Evolutionary conservation across 2,797 vertebrate genomes (phyloP), one percentile per base, ranked within the genome.

Genomic region (Paguma larvata): DNA sequence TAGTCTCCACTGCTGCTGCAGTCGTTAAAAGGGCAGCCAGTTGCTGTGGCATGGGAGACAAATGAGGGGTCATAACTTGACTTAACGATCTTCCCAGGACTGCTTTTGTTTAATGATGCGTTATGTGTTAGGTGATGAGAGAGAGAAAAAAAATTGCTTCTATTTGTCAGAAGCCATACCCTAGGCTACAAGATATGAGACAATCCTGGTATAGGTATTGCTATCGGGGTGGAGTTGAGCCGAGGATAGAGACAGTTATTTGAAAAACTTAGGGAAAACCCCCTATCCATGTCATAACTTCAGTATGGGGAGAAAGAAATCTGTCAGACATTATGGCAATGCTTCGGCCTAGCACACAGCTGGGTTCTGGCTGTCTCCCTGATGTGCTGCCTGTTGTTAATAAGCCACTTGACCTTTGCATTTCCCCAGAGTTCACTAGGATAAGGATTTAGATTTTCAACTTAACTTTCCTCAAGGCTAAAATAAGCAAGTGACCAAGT

Each of bases 401-500:
- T 27, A 25, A 70, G 73, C 38, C 44, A 6, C 48, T 9, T 9
- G 16, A 34, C 51, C 38, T 85, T 83, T 67, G 51, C 25, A 30
- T 85, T 62, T 87, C 56, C 83, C 79, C 41, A 41, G 85, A 41
- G 44, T 85, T 90, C 59, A 94, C 32, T 34, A 46, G 62, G 78
- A 56, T 78, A 51, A 56, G 44, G 19, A 27, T 14, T 48, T 34
- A 44, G 44, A 51, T 46, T 53, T 67, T 56, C 23, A 63, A 46
- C 7, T 91, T 59, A 77, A 80, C 27, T 86, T 65, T n/a, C 11
- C 21, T 38, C n/a, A 63, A 72, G 34, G 41, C 67, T 85, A 51
- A 82, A 72, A 11, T 34, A 80, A 78, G 30, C 51, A 82, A 18
- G 73, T 41, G 89, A 19, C n/a, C 48, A 59, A 59, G n/a, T 56